phyloP scores from a whole-genome alignment of 2,797 vertebrate genomes.

The Setipinna tenuifilis region DNA sequence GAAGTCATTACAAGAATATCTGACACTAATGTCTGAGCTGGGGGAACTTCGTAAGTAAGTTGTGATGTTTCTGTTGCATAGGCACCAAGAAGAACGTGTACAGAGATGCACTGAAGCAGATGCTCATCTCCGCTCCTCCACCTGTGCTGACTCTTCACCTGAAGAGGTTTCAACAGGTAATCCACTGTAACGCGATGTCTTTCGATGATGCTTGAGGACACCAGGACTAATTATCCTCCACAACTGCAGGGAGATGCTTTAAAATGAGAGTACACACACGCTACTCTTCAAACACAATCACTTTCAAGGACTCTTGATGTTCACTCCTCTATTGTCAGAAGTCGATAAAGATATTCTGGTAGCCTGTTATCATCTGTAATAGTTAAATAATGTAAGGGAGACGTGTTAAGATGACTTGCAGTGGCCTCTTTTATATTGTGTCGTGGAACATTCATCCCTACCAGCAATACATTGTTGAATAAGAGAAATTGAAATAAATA shows the following conservation, averaged over 20 bases:
- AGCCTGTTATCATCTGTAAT: neutral
- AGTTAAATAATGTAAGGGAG: neutral
- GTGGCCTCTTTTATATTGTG: neutral
- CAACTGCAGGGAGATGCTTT: neutral
- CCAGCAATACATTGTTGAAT: too few species aligned
- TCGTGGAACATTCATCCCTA: too few species aligned
- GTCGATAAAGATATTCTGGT: neutral
- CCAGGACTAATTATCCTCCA: neutral
- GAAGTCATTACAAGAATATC: neutral
- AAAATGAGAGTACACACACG: neutral
- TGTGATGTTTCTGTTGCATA: constrained; percentile 48
- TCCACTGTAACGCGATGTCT: neutral
- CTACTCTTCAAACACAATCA: constrained; percentile 19
- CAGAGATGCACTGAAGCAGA: constrained; percentile 95
- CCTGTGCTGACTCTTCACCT: constrained; percentile 93
- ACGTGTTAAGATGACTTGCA: neutral
- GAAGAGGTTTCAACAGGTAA: constrained; percentile 96
- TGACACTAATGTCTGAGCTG: neutral
- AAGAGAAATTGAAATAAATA: too few species aligned
- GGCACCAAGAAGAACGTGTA: constrained; percentile 86
- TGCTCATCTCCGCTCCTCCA: constrained; percentile 90
- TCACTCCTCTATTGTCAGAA: neutral
- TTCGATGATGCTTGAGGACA: neutral
- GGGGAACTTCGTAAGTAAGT: neutral
- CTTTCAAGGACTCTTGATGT: constrained; percentile 8